These are phyloP conservation scores for Propithecus coquereli DNA, from an alignment of 2,113 vertebrate species.

Conservation along the genomic window DNA sequence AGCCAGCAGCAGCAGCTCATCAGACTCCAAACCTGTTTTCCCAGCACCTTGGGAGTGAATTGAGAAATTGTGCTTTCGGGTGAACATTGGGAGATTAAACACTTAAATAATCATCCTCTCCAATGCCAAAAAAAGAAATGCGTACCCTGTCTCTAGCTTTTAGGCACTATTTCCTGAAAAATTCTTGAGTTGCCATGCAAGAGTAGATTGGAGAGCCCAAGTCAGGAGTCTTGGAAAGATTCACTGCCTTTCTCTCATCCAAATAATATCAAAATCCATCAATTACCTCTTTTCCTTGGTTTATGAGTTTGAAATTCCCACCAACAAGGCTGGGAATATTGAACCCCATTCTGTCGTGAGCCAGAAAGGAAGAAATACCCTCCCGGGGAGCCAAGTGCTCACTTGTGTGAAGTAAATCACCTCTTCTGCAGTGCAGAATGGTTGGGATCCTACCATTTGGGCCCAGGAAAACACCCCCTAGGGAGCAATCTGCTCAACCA, in stretches of 20 bases:
- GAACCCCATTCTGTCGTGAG: conserved; percentile 53
- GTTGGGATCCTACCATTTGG: conserved; percentile 65
- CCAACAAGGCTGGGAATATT: conserved; percentile 44
- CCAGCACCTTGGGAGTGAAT: not conserved
- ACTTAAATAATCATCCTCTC: conserved; percentile 21
- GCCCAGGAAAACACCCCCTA: conserved; percentile 28
- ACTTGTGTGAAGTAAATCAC: conserved; percentile 61
- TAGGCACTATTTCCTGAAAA: not conserved
- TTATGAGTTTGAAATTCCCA: conserved; percentile 42
- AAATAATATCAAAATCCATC: conserved; percentile 7
- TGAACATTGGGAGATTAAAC: conserved; percentile 32
- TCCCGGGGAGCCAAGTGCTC: conserved; percentile 55
- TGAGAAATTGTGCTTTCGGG: conserved; percentile 20
- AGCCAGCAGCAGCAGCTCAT: conserved; percentile 17
- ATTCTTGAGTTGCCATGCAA: not conserved
- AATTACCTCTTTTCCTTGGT: conserved; percentile 15
- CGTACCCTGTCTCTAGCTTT: not conserved
- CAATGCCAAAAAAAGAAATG: not conserved
- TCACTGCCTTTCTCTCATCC: not conserved
- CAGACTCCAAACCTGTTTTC: conserved; percentile 40
- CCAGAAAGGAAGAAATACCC: conserved; percentile 54
- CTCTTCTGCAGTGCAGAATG: conserved; percentile 57
- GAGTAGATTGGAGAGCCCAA: not conserved
- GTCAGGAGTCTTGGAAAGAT: not conserved
- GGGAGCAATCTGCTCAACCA: conserved; percentile 60